phyloP scores from a whole-genome alignment of 2,113 vertebrate genomes.

The Nibea albiflora region DNA sequence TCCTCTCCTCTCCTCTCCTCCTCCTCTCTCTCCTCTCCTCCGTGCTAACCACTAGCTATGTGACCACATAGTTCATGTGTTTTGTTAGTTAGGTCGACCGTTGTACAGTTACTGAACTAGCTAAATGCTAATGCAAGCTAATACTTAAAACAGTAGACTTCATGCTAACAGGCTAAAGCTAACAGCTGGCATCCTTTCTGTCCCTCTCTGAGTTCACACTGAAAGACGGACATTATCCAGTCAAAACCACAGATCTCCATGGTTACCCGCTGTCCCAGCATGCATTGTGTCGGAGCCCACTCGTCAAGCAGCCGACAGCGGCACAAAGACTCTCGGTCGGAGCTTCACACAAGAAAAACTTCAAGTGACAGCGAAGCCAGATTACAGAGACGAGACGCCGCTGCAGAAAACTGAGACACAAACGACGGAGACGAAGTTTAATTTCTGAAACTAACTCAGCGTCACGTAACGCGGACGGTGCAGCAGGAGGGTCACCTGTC shows the following conservation, averaged over 20 bases:
- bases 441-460: too few relatives aligned
- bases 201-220: neutral
- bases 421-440: neutral
- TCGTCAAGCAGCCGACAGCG: constrained; percentile 34
- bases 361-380: neutral
- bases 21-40: too few relatives aligned
- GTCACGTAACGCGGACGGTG: too few relatives aligned
- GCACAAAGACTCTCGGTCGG: constrained; percentile 57
- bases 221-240: constrained; percentile 23
- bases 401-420: neutral
- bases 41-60: too few relatives aligned
- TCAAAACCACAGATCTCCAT: constrained; percentile 50
- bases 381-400: neutral
- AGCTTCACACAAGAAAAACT: constrained; percentile 9
- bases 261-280: constrained; percentile 61
- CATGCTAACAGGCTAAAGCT: too few relatives aligned
- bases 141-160: too few relatives aligned
- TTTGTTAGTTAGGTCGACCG: too few relatives aligned
- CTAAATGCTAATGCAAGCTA: too few relatives aligned
- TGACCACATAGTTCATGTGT: too few relatives aligned
- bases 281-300: constrained; percentile 45
- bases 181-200: neutral
- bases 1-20: too few relatives aligned
- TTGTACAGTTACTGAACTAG: too few relatives aligned
- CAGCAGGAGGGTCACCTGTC: too few relatives aligned